Conservation (phyloP, 2,113 vertebrate species). For the Hipposideros armiger region DNA sequence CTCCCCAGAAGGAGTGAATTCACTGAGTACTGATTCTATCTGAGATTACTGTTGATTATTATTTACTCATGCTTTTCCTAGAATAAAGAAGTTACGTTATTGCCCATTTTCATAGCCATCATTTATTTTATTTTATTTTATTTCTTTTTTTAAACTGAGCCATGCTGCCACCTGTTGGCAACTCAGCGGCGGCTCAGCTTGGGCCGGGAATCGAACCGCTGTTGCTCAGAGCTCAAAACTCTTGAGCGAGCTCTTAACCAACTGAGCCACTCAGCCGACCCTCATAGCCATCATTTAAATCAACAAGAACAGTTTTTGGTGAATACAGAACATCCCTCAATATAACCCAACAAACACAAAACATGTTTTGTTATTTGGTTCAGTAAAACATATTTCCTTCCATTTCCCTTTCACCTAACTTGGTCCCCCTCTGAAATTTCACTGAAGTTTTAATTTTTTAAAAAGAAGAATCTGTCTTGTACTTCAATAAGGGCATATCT, state of each 20-base stretch:
- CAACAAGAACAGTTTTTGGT: not conserved
- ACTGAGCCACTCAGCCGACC: too few species aligned
- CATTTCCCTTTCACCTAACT: not conserved
- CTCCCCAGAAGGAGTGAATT: not conserved
- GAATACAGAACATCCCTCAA: not conserved
- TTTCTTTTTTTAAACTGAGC: too few species aligned
- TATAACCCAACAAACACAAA: conserved; percentile 1
- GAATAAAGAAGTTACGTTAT: not conserved
- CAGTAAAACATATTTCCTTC: not conserved
- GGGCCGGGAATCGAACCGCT: too few species aligned
- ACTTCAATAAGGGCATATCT: not conserved
- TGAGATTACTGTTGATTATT: not conserved
- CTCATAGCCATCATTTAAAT: conserved; percentile 35
- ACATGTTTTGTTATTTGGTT: conserved; percentile 15
- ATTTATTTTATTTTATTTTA: not conserved
- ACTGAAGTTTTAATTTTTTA: not conserved
- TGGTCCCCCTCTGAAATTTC: conserved; percentile 36
- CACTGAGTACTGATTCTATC: not conserved
- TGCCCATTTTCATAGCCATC: not conserved
- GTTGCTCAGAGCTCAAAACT: too few species aligned
- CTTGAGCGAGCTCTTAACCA: too few species aligned
- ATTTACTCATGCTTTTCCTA: not conserved
- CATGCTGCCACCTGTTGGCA: too few species aligned
- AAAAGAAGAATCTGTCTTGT: conserved; percentile 25
- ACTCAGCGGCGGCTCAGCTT: too few species aligned